A percentile compares a stretch with the other conserved stretches of the same genome.
Evolutionary conservation across 2,113 vertebrate species (phyloP).

Genomic region (Micromys minutus): DNA sequence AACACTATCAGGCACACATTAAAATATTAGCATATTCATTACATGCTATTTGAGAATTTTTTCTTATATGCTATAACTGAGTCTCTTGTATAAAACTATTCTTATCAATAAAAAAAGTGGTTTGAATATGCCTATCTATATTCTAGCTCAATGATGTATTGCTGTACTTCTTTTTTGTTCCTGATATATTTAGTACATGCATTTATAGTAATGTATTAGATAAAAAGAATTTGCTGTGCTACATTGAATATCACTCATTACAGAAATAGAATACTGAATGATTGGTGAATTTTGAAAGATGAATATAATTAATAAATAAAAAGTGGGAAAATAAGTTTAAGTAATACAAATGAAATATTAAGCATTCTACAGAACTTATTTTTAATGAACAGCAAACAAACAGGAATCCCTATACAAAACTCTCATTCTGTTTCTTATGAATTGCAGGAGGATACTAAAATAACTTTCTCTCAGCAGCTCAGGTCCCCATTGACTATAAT

Average conservation of each 20-base stretch:
- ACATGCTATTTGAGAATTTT: background rate
- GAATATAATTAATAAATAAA: slow-evolving; percentile 43
- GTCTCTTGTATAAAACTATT: background rate
- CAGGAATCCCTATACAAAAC: slow-evolving; percentile 45
- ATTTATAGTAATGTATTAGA: slow-evolving; percentile 2
- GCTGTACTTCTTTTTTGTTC: background rate
- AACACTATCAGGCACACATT: background rate
- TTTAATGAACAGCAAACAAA: slow-evolving; percentile 65
- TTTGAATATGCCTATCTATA: background rate
- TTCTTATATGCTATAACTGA: slow-evolving; percentile 2
- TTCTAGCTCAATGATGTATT: background rate
- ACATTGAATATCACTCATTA: background rate
- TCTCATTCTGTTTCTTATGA: slow-evolving; percentile 69
- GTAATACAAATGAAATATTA: slow-evolving; percentile 41
- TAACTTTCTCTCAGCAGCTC: slow-evolving; percentile 67
- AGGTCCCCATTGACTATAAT: slow-evolving; percentile 66
- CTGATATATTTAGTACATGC: background rate
- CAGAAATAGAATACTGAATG: slow-evolving; percentile 17
- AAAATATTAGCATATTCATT: background rate
- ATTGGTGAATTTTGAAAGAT: slow-evolving; percentile 37
- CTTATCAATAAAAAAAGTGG: slow-evolving; percentile 35
- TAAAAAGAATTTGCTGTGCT: slow-evolving; percentile 19
- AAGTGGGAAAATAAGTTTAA: background rate
- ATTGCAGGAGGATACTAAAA: slow-evolving; percentile 64
- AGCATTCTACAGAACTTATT: slow-evolving; percentile 14